Conservation (phyloP, 2,113 vertebrate genomes). For the Thryonomys swinderianus region DNA sequence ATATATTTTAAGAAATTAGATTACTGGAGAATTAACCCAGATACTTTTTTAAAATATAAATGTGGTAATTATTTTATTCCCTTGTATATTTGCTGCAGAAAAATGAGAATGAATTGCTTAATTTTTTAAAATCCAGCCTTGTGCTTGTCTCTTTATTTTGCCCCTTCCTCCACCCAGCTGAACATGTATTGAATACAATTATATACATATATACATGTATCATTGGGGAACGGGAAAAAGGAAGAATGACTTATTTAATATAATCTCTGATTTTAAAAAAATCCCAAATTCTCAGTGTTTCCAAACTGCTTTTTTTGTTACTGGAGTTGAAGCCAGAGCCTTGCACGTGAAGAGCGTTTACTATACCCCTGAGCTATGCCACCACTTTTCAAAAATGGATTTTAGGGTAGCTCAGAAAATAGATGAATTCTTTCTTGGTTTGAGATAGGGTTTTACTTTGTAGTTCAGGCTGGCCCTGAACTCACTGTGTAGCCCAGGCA, state of each 20-base stretch:
- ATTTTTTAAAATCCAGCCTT: background rate
- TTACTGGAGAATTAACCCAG: background rate
- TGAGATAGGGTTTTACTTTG: too few species aligned
- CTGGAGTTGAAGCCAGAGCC: background rate
- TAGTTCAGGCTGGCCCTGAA: too few species aligned
- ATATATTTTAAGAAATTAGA: conserved; percentile 19
- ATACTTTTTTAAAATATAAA: background rate
- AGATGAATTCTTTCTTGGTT: background rate
- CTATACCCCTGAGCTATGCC: background rate
- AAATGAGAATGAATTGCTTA: conserved; percentile 40
- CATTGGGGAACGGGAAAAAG: background rate
- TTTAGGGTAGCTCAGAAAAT: background rate
- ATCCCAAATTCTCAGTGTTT: background rate
- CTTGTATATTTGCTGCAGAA: background rate
- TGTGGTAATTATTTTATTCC: background rate
- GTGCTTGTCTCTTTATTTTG: background rate
- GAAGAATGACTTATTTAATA: conserved; percentile 20
- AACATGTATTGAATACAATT: background rate
- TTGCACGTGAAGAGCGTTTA: background rate
- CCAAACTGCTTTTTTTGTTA: background rate
- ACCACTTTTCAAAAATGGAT: background rate
- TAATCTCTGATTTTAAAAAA: conserved; percentile 13
- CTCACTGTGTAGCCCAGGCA: too few species aligned
- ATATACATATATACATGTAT: too few species aligned
- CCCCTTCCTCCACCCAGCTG: background rate